phyloP scores from a whole-genome alignment of 2,113 vertebrate species.

The Cheirogaleus medius region DNA sequence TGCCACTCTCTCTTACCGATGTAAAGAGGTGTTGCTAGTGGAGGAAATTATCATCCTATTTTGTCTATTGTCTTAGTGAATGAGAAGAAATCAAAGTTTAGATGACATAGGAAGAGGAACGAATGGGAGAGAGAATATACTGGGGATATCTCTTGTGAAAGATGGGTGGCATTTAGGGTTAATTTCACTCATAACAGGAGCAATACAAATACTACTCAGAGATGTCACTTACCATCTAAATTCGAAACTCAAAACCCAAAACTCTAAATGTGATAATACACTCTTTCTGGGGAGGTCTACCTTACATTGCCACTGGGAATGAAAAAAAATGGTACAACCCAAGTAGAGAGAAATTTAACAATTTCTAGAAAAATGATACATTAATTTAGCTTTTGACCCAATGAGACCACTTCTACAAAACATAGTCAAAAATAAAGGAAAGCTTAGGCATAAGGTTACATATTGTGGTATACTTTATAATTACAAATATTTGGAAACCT shows the following conservation, averaged over 20 bases:
- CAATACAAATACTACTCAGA: not conserved
- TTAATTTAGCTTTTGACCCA: not conserved
- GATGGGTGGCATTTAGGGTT: rapidly evolving
- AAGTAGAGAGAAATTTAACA: not conserved
- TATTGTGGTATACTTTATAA: not conserved
- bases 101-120: not conserved
- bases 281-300: not conserved
- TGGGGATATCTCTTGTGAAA: not conserved
- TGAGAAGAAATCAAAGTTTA: not conserved
- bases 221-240: not conserved
- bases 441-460: not conserved
- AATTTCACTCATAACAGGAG: not conserved
- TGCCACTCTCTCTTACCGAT: not conserved
- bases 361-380: not conserved
- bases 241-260: too few species aligned
- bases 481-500: not conserved
- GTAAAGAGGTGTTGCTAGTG: not conserved
- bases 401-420: not conserved
- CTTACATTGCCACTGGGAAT: not conserved
- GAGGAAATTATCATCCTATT: not conserved
- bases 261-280: not conserved
- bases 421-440: not conserved
- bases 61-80: not conserved
- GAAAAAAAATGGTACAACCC: not conserved
- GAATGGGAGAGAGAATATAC: not conserved